A percentile compares a stretch with the other conserved stretches of the same genome.
These are phyloP conservation scores for Gymnoscopelus braueri DNA, from an alignment of 2,797 vertebrate genomes.

Conservation along the genomic window DNA sequence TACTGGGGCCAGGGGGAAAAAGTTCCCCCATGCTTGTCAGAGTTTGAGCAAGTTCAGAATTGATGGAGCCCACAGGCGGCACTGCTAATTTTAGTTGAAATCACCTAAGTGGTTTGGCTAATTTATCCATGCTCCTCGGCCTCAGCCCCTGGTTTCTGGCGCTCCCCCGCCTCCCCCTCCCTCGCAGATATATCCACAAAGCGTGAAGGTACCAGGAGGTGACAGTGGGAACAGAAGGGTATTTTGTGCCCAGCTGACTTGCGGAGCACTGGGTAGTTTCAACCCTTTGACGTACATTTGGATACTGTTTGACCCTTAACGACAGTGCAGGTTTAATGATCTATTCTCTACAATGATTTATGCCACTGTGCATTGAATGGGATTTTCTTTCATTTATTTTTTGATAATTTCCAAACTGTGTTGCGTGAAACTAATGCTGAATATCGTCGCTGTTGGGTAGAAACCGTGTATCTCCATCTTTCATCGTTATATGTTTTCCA, in stretches of 20 bases:
- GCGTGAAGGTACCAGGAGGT: conserved; percentile 81
- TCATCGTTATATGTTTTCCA: too few relatives aligned
- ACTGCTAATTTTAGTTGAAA: conserved; percentile 84
- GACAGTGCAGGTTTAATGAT: conserved; percentile 48
- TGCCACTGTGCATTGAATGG: conserved; percentile 34
- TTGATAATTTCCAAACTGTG: too few relatives aligned
- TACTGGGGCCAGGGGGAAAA: conserved; percentile 63
- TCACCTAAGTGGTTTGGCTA: conserved; percentile 85
- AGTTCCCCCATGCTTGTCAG: conserved; percentile 76
- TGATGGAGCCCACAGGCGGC: conserved; percentile 81
- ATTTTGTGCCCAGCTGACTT: conserved; percentile 84
- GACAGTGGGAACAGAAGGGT: conserved; percentile 82
- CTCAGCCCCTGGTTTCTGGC: conserved; percentile 76
- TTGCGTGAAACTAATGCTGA: too few relatives aligned
- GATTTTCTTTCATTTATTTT: too few relatives aligned
- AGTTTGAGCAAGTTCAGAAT: conserved; percentile 83
- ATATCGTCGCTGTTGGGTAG: too few relatives aligned
- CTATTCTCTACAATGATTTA: conserved; percentile 44
- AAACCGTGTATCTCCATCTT: too few relatives aligned
- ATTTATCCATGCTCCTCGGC: conserved; percentile 83
- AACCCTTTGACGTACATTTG: conserved; percentile 67
- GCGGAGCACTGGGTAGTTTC: conserved; percentile 62
- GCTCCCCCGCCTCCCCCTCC: conserved; percentile 55
- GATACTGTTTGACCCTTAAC: conserved; percentile 73
- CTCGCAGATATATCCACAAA: conserved; percentile 75